Evolutionary conservation across 2,888 invertebrate species (phyloP), one percentile per base, ranked within the genome.

Genomic region (Ochropacha duplaris): DNA sequence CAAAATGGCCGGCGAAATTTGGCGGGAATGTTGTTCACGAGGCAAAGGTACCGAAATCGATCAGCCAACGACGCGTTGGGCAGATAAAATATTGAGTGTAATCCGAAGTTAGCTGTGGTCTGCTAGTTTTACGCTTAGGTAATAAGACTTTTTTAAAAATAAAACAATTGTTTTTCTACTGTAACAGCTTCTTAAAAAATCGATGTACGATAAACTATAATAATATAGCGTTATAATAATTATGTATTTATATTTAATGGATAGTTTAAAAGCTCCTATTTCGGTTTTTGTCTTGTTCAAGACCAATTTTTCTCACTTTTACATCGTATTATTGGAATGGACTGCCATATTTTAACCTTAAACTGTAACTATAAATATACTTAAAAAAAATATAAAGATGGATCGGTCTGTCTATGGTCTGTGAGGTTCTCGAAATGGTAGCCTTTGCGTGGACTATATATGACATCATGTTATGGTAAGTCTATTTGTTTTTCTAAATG

Each of bases 261-360:
- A 78, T 84, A 86, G 80, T 81, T 84, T 74, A 71, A 81, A 74
- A 72, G 76, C 77, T 85, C 86, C 78, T 74, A 65, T 81, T 83
- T 74, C 65, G 72, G 81, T 86, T 78, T 76, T 81, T 84, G 67
- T 86, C 76, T 81, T 83, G 86, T 88, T 86, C 52, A 22, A 86
- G 92, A 92, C 91, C 91, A 91, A 91, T 89, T 90, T 88, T 87
- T 87, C 86, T 86, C 88, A 87, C 82, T 87, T 88, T 87, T 88
- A 89, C 87, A 87, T 84, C 72, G 75, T 85, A 79, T 79, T 79
- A 79, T 86, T 83, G 81, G 81, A 86, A 86, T 84, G 87, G 86
- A 92, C 92, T 92, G 91, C 91, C 91, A 91, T 89, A 84, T 86
- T 84, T 86, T 85, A 84, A 81, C 78, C 83, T 81, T 69, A 84